phyloP scores from a whole-genome alignment of 1,140 invertebrate species.

The Drosophila nannoptera region DNA sequence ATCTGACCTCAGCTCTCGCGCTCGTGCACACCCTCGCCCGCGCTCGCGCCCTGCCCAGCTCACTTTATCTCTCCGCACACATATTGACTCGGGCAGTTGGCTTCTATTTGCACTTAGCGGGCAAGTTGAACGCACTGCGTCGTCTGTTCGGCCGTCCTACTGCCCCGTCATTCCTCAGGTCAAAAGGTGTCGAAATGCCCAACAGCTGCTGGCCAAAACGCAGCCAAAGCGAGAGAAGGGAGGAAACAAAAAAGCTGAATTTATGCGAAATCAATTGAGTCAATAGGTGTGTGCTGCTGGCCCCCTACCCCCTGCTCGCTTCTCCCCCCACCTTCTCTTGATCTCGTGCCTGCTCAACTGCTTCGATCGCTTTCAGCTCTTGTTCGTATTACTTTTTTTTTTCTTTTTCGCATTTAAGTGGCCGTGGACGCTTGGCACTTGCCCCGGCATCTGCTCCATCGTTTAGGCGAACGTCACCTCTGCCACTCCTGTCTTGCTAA shows the following conservation, averaged over 20 bases:
- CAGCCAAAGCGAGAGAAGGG: conserved; percentile 2
- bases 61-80: conserved; percentile 28
- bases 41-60: background rate
- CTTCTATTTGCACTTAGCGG: conserved; percentile 41
- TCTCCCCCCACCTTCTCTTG: rapidly evolving
- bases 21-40: background rate
- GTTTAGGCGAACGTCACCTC: conserved; percentile 1
- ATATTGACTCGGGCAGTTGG: conserved; percentile 30
- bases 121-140: conserved; percentile 58
- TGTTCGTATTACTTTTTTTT: background rate
- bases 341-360: background rate
- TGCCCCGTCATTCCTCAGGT: conserved; percentile 39
- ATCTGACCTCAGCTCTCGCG: conserved; percentile 47
- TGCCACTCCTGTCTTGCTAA: background rate
- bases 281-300: conserved; percentile 56
- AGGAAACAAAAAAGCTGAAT: conserved; percentile 35
- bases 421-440: conserved; percentile 28
- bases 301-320: background rate
- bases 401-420: conserved; percentile 27
- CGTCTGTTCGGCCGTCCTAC: background rate
- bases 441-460: conserved; percentile 10
- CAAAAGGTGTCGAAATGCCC: conserved; percentile 56
- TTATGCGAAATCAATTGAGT: conserved; percentile 68
- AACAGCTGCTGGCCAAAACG: conserved; percentile 30
- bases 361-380: background rate